A percentile compares a stretch with the other conserved stretches of the same genome.
phyloP scores from a whole-genome alignment of 2,888 invertebrate genomes.

The Deilephila porcellus region DNA sequence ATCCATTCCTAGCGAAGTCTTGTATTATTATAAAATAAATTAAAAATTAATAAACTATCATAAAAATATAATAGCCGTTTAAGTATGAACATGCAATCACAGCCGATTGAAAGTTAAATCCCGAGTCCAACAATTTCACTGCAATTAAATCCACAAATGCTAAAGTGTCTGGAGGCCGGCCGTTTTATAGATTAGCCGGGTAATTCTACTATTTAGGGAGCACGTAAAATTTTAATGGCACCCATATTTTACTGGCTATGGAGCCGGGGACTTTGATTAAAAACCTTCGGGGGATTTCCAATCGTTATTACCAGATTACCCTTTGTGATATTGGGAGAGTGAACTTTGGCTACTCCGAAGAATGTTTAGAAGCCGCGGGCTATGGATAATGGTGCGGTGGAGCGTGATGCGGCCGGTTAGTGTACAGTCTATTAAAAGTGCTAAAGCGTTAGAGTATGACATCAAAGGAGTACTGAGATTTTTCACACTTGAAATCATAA shows the following conservation, averaged over 20 bases:
- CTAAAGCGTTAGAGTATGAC: too few relatives aligned
- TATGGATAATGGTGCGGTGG: neutral
- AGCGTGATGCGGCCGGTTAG: neutral
- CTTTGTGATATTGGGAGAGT: constrained; percentile 35
- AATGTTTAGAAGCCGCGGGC: neutral
- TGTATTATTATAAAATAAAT: neutral
- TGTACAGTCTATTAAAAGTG: neutral
- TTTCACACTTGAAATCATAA: too few relatives aligned
- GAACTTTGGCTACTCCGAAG: constrained; percentile 11
- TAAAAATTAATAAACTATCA: neutral
- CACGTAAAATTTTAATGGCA: constrained; percentile 67
- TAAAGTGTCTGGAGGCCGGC: constrained; percentile 28
- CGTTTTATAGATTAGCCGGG: constrained; percentile 45
- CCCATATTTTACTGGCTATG: constrained; percentile 57
- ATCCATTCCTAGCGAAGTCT: too few relatives aligned
- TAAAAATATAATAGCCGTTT: neutral
- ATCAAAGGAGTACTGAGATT: too few relatives aligned
- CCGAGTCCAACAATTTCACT: constrained; percentile 30
- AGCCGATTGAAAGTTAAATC: constrained; percentile 21
- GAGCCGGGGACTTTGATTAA: constrained; percentile 57
- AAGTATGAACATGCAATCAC: neutral
- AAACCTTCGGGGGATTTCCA: constrained; percentile 51
- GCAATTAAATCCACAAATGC: constrained; percentile 38
- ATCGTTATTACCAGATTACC: constrained; percentile 54
- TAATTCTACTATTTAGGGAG: constrained; percentile 48